Base-by-base conservation (phyloP, 2,797 vertebrate species). In the Neosilurus mollespiculum region DNA sequence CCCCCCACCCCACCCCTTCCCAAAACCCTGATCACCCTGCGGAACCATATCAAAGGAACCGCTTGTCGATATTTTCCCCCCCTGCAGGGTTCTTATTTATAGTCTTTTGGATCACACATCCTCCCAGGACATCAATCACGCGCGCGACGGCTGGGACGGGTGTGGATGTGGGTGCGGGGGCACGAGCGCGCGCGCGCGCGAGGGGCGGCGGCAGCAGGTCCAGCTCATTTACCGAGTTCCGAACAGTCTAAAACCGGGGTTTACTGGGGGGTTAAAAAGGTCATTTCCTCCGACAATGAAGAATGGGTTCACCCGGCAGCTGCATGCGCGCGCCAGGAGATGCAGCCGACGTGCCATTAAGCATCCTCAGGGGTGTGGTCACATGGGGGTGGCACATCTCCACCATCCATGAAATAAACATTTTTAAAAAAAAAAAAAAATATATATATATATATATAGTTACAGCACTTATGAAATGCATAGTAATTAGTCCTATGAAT, bases 131-230 rank as follows among this genome's bases (percentile, higher is more conserved):
- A 54, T 84, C 75, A 49, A 37, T 65, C 76, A 64, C 9, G 20
- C 37, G 30, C 64, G 53, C 34, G 49, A 64, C 20, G 9, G 10
- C 75, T 1, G 34, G 58, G 64, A 53, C 26, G 43, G 37, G 67
- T 58, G 24, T 14, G 43, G 1, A 30, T 30, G 30, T 30, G 30
- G 30, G 30, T 30, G 30, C 30, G 30, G 30, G 30, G 30, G 30
- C 30, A 2, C 30, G 30, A 1, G 30, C 30, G 30, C 30, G 30
- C 30, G 30, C 30, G 30, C 30, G 30, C 66, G 70, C 66, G 56
- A 82, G 83, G 85, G 83, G 83, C 81, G 86, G 81, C 75, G 86
- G 73, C 73, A 2, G 30, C 30, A 8, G 84, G 72, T 83, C 58
- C 4, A 24, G 18, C 6, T 53, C 22, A 49, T 37, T 51, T 22